Percentiles rank a stretch among this genome's conserved stretches.
These are phyloP conservation scores for Hydropotes inermis DNA, from an alignment of 2,113 vertebrate species.

Conservation along the genomic window DNA sequence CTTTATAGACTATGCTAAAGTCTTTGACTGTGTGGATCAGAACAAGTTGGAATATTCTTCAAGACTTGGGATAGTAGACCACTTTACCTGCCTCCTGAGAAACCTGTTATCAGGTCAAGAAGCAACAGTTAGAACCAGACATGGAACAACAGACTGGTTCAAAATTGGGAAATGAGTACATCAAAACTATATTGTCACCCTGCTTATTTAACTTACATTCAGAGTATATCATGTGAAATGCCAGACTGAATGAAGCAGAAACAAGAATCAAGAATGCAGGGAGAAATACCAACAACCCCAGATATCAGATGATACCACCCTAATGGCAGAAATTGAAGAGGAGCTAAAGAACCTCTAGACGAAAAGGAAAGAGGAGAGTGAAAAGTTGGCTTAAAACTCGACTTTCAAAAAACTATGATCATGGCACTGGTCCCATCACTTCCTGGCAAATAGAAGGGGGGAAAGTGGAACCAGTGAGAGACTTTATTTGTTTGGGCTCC, in stretches of 20 bases:
- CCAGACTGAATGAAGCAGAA: background rate
- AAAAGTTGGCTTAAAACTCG: background rate
- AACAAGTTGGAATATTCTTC: background rate
- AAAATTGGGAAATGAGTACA: fast-evolving
- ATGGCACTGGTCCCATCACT: background rate
- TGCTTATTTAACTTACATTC: background rate
- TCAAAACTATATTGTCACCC: background rate
- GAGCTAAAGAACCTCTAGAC: background rate
- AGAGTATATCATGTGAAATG: background rate
- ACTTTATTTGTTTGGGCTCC: background rate
- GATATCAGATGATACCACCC: background rate
- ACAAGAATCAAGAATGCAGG: background rate
- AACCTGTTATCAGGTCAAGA: background rate
- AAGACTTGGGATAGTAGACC: background rate
- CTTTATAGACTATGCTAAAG: background rate
- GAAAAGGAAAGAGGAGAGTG: background rate
- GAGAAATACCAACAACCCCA: background rate
- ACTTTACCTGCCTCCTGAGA: background rate
- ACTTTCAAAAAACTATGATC: background rate
- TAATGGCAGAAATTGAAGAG: background rate
- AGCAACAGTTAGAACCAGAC: background rate
- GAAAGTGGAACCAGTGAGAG: background rate
- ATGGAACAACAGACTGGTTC: background rate
- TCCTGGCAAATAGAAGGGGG: background rate
- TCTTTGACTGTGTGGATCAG: background rate